Evolutionary conservation across 1,140 invertebrate species (phyloP), one percentile per base, ranked within the genome.

Genomic region (Polyergus mexicanus): DNA sequence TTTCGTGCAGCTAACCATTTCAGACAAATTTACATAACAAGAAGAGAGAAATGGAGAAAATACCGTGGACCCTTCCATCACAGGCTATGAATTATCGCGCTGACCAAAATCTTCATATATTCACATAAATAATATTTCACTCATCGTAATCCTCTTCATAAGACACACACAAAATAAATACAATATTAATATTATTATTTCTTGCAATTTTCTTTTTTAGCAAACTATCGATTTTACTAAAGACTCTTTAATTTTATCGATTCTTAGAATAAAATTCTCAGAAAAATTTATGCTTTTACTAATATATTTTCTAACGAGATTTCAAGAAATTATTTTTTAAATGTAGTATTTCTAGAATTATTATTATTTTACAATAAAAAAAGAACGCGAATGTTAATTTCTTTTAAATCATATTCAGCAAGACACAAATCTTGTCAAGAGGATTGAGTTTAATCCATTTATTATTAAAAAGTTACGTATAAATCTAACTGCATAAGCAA

Each of bases 11-110:
- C 47, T 60, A 81, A 72, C 54, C 66, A 72, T 38, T 81, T 60
- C 54, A 32, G 19, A 81, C 66, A 60, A 54, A 81, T 81, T 81
- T 81, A 81, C 78, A 81, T 81, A 81, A 66, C 54, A 72, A 60
- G 68, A 83, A 60, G 78, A 60, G 66, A 51, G 56, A 62, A 66
- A 83, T 32, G 22, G 44, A 25, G 68, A 72, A 72, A 81, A 81
- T 60, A 58, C 47, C 25, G 16, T 38, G 38, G 16, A 41, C 16
- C 38, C 22, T 80, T 58, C 77, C 65, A 69, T 80, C 32, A 69
- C 22, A 3, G 35, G 22, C 76, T 32, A 13, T 80, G 35, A 80
- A 19, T 80, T 69, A 58, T 69, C 10, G 28, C 22, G 54, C n/a
- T n/a, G 44, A 80, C 63, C 41, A 22, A n/a, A 58, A 80, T 19